Evolutionary conservation across 2,797 vertebrate genomes (phyloP), one percentile per base, ranked within the genome.

Genomic region (Antennarius maculatus): DNA sequence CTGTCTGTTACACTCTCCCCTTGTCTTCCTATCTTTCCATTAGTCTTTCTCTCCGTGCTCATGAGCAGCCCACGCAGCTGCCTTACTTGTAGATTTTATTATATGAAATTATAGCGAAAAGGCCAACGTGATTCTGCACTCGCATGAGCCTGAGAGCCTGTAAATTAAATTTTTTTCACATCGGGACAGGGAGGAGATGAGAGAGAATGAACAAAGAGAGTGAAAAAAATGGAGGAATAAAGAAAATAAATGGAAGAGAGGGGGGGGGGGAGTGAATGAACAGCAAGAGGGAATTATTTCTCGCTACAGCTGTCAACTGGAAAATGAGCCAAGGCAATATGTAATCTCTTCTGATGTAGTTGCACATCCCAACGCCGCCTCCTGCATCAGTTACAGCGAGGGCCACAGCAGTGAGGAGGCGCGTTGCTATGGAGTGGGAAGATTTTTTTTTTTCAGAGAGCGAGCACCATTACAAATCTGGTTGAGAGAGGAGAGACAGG

Each of bases 341-440:
- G 82, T 84, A 82, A 87, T 85, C 66, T 82, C 74, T 74, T 87
- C 80, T 79, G 79, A 85, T 86, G 81, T 66, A 68, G 80, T 73
- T 83, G 76, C 63, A 76, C 80, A 83, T 76, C 87, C 67, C 64
- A 61, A 61, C 34, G 28, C 63, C 39, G 60, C 72, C 73, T 85
- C 79, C 73, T 68, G 84, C 74, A 76, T 83, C 61, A 70, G 69
- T 12, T 60, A 61, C 69, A 73, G 55, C 55, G 68, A 75, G 80
- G 64, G 71, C 69, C 77, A 50, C 86, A 83, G 82, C 42, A 75
- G 81, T 65, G 80, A 79, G 80, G 86, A 92, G 87, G 89, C 81
- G 80, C 86, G 92, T 92, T 93, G 90, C 91, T 87, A 93, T 89
- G 91, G 91, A 90, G 91, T 89, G 84, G 89, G 90, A 92, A 86